These are phyloP conservation scores for Zootoca vivipara DNA, from an alignment of 2,113 vertebrate species.

Conservation along the genomic window DNA sequence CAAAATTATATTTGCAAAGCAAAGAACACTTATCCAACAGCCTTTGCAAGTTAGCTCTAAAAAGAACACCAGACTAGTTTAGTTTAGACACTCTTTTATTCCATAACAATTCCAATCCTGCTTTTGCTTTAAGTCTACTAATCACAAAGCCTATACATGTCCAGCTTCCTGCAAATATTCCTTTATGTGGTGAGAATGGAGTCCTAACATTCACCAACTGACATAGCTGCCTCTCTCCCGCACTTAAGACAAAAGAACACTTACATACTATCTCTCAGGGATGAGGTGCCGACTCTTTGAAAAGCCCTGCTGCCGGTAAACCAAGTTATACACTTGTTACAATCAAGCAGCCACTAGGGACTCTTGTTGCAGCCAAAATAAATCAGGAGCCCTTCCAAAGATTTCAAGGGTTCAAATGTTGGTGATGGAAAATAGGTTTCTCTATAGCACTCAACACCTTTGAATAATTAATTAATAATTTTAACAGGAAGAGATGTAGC, in stretches of 20 bases:
- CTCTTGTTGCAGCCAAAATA: slow-evolving; percentile 50
- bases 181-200: background rate
- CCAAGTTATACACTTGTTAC: slow-evolving; percentile 30
- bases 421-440: slow-evolving; percentile 5
- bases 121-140: background rate
- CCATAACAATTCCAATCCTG: background rate
- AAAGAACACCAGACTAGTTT: background rate
- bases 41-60: background rate
- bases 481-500: background rate
- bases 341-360: slow-evolving; percentile 45
- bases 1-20: slow-evolving; percentile 11
- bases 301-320: background rate
- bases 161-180: background rate
- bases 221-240: background rate
- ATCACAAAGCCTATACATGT: background rate
- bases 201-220: background rate
- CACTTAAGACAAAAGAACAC: slow-evolving; percentile 7
- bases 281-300: background rate
- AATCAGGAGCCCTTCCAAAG: slow-evolving; percentile 45
- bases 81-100: background rate
- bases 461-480: background rate
- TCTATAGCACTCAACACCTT: background rate
- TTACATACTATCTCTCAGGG: background rate
- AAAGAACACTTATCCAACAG: background rate
- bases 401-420: slow-evolving; percentile 16